These are phyloP conservation scores for Drosophila suboccidentalis DNA, from an alignment of 2,888 invertebrate genomes.

Conservation along the genomic window DNA sequence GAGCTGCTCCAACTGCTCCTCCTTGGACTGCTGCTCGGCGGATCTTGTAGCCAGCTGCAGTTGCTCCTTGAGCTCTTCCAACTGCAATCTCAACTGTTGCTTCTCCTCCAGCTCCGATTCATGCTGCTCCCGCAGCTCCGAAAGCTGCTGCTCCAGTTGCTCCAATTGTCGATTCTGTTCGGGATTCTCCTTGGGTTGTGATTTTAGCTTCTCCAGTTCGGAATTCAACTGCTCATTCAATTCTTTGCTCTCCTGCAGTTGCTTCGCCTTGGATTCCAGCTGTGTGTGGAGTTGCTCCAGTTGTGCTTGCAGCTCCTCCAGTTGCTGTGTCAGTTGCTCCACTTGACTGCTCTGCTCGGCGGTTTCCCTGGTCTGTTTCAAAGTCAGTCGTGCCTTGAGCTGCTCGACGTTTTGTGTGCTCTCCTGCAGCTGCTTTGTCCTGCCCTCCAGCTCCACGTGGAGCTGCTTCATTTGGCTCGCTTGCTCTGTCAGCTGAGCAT, in stretches of 20 bases:
- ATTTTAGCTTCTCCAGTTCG: slow-evolving; percentile 40
- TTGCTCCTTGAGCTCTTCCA: slow-evolving; percentile 19
- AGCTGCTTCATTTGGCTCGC: slow-evolving; percentile 56
- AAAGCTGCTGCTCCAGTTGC: slow-evolving; percentile 42
- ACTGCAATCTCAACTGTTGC: slow-evolving; percentile 6
- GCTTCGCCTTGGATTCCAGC: background rate
- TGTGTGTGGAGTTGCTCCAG: background rate
- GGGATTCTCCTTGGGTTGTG: slow-evolving; percentile 25
- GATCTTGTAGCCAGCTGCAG: slow-evolving; percentile 9
- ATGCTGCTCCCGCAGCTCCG: slow-evolving; percentile 13
- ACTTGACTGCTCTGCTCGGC: slow-evolving; percentile 40
- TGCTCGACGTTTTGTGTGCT: slow-evolving; percentile 17
- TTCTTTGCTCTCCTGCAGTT: background rate
- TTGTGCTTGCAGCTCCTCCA: slow-evolving; percentile 37
- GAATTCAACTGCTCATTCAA: background rate
- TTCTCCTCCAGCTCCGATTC: slow-evolving; percentile 5
- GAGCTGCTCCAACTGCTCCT: slow-evolving; percentile 25
- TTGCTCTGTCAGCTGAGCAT: slow-evolving; percentile 58
- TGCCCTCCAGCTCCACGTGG: slow-evolving; percentile 71
- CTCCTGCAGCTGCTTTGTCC: slow-evolving; percentile 67
- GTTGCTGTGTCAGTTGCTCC: slow-evolving; percentile 47
- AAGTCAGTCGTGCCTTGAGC: slow-evolving; percentile 47
- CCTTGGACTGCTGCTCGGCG: background rate
- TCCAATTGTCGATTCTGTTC: slow-evolving; percentile 87
- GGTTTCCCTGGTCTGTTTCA: slow-evolving; percentile 12